phyloP scores from a whole-genome alignment of 2,888 invertebrate species.

The Agrotis clavis region DNA sequence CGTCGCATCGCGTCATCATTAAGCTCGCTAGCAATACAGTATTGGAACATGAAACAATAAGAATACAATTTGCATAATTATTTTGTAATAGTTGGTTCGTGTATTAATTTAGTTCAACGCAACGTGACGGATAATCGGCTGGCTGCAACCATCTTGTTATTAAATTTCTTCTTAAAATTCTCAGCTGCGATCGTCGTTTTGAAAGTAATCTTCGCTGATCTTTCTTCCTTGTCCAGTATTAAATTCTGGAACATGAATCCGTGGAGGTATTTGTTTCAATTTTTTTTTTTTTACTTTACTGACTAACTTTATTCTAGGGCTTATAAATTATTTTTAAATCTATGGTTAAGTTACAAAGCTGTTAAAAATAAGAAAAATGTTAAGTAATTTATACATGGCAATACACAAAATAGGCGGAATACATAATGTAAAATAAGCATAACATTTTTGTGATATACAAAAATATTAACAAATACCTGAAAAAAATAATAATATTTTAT shows the following conservation, averaged over 20 bases:
- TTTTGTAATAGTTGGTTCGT: background rate
- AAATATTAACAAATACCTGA: background rate
- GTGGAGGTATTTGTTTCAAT: conserved; percentile 57
- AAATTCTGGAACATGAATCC: conserved; percentile 86
- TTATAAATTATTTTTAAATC: conserved; percentile 13
- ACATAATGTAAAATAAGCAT: too few species aligned
- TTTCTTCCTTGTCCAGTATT: conserved; percentile 84
- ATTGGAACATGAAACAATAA: background rate
- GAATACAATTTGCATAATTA: too few species aligned
- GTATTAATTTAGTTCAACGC: conserved; percentile 53
- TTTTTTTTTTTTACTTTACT: conserved; percentile 24
- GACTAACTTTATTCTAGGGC: background rate
- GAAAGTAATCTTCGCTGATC: conserved; percentile 85
- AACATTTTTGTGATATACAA: too few species aligned
- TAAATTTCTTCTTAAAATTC: conserved; percentile 85
- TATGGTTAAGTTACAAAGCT: conserved; percentile 36
- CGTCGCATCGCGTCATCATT: too few species aligned
- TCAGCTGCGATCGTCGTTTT: conserved; percentile 82
- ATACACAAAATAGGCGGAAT: conserved; percentile 6
- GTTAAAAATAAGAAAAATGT: conserved; percentile 70
- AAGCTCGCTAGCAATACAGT: background rate
- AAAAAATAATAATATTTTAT: background rate
- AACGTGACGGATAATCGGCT: conserved; percentile 83
- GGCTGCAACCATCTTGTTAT: conserved; percentile 89
- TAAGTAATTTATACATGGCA: conserved; percentile 61